Evolutionary conservation across 2,888 invertebrate species (phyloP).

Genomic region (Desoria tigrina): DNA sequence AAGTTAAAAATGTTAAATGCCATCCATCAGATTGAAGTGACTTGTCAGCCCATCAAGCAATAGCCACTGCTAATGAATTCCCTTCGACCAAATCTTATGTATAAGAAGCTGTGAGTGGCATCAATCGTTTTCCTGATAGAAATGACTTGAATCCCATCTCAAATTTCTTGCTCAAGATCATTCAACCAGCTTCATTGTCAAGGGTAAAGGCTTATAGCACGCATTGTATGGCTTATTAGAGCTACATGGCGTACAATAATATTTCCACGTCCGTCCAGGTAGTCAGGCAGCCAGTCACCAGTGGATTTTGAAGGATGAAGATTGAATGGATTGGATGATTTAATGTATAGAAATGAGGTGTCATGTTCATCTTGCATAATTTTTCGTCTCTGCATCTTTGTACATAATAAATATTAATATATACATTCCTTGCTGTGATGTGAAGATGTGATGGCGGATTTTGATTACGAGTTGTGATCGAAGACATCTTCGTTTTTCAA

Average conservation of each 20-base stretch:
- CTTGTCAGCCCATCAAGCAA: conserved; percentile 7
- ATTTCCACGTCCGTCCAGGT: conserved; percentile 1
- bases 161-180: conserved; percentile 2
- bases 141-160: conserved; percentile 7
- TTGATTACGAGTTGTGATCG: too few species aligned
- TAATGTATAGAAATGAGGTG: conserved; percentile 8
- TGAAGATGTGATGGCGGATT: too few species aligned
- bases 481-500: too few species aligned
- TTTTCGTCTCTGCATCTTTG: too few species aligned
- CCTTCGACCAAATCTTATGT: not conserved
- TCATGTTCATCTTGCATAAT: not conserved
- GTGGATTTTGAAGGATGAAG: not conserved
- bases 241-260: too few species aligned
- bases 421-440: too few species aligned
- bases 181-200: conserved; percentile 1
- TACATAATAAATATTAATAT: too few species aligned
- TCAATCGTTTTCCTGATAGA: conserved; percentile 6
- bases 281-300: too few species aligned
- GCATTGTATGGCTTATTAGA: too few species aligned
- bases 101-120: not conserved
- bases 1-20: not conserved
- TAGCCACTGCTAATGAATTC: not conserved
- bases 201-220: too few species aligned
- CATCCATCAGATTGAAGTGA: conserved; percentile 6
- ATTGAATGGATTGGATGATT: conserved; percentile 2